Base-by-base conservation (phyloP, 2,888 invertebrate species). In the Notodonta dromedarius region DNA sequence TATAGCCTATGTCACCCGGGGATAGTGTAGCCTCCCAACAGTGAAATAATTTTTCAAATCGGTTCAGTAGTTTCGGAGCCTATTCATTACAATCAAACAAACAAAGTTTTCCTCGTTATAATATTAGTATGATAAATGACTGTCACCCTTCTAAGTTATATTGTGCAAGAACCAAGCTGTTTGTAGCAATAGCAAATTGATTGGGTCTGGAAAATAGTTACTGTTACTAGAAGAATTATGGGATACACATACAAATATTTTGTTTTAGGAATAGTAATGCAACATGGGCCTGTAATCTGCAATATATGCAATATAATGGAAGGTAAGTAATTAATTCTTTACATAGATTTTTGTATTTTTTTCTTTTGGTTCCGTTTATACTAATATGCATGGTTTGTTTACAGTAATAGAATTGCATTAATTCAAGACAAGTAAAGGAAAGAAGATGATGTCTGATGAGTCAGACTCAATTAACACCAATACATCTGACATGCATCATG, bases 381-480 rank as follows among this genome's bases (percentile, higher is more conserved):
- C 12, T 56, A 48, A 53, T 35, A 40, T 54, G 24, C 59, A 56
- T 69, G 50, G 57, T 73, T 69, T 65, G 57, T 69, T 76, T 71
- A 59, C 73, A 77, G 76, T 74, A 58, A 63, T 67, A 68, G 65
- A 73, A 67, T 62, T 5, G 5, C n/a, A 46, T 46, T 46, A 46
- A n/a, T 46, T n/a, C n/a, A 5, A 13, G 5, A 9, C 14, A 50
- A 50, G 9, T 16, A n/a, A 48, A 71, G 57, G 53, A 56, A 69
- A 64, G 69, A 91, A 89, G 89, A 90, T 91, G 81, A 87, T 82
- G 58, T 86, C 91, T 32, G 93, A 92, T 63, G 92, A 92, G 73
- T 82, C 89, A 2, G 92, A 92, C 70, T 87, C 89, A 3, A 65
- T 89, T 66, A 90, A 85, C 78, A 87, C 85, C 2, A 79, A 88